These are phyloP conservation scores for Grus americana DNA, from an alignment of 2,113 vertebrate genomes.

Conservation along the genomic window DNA sequence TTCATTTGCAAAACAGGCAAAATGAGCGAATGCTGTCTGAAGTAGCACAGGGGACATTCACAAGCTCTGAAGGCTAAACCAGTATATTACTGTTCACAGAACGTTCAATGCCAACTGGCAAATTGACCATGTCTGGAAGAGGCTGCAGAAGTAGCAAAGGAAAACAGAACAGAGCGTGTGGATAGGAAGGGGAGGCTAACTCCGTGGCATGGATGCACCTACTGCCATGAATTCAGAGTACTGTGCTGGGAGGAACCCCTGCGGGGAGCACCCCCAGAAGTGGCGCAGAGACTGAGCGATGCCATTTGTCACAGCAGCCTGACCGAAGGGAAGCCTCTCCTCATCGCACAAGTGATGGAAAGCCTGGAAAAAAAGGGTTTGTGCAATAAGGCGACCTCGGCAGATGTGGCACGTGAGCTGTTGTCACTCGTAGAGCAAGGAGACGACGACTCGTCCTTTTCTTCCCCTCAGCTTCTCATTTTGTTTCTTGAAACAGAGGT, in stretches of 20 bases:
- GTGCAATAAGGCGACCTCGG: not conserved
- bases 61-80: not conserved
- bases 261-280: not conserved
- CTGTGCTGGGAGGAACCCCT: accelerated
- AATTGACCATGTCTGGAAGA: not conserved
- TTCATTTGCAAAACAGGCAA: not conserved
- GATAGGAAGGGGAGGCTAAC: not conserved
- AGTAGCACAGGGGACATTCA: not conserved
- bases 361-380: not conserved
- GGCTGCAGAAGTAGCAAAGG: not conserved
- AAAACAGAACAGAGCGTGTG: not conserved
- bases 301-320: not conserved
- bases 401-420: not conserved
- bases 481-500: not conserved
- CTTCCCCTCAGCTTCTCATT: not conserved
- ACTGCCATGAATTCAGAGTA: not conserved
- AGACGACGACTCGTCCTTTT: not conserved
- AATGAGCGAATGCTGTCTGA: not conserved
- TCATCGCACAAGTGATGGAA: not conserved
- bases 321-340: not conserved
- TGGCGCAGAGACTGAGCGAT: accelerated
- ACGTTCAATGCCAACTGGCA: not conserved
- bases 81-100: not conserved
- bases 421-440: not conserved
- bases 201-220: accelerated